Evolutionary conservation across 2,888 invertebrate genomes (phyloP).

Genomic region (Eupithecia dodoneata): DNA sequence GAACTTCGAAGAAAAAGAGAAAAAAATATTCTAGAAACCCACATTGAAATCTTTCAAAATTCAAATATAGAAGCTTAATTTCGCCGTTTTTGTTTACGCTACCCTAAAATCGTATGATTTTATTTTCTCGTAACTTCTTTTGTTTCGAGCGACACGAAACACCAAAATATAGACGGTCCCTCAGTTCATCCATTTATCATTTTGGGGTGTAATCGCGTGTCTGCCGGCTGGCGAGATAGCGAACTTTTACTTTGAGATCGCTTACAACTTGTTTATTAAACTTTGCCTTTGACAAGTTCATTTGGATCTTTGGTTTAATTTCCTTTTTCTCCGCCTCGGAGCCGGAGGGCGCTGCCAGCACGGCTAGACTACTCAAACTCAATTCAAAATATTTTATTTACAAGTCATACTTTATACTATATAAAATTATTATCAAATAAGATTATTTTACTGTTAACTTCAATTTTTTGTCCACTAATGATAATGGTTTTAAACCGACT

Average conservation of each 20-base stretch:
- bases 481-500: too few relatives aligned
- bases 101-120: background rate
- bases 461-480: too few relatives aligned
- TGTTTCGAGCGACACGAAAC: constrained; percentile 16
- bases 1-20: too few relatives aligned
- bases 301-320: constrained; percentile 47
- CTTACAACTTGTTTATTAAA: constrained; percentile 62
- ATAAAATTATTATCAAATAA: too few relatives aligned
- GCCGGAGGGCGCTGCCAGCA: background rate
- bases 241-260: constrained; percentile 67
- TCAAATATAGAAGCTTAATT: background rate
- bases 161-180: constrained; percentile 24
- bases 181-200: constrained; percentile 37
- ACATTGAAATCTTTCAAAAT: background rate
- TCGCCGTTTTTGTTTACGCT: background rate
- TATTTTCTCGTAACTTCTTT: constrained; percentile 3
- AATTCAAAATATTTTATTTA: too few relatives aligned
- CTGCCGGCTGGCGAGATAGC: constrained; percentile 57
- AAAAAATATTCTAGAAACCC: too few relatives aligned
- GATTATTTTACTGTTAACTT: too few relatives aligned
- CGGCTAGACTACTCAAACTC: background rate
- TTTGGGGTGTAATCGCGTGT: constrained; percentile 31
- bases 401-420: too few relatives aligned
- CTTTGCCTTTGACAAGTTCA: constrained; percentile 55
- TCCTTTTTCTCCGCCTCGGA: constrained; percentile 39